phyloP scores from a whole-genome alignment of 2,888 invertebrate species.

The Calameuta filiformis region DNA sequence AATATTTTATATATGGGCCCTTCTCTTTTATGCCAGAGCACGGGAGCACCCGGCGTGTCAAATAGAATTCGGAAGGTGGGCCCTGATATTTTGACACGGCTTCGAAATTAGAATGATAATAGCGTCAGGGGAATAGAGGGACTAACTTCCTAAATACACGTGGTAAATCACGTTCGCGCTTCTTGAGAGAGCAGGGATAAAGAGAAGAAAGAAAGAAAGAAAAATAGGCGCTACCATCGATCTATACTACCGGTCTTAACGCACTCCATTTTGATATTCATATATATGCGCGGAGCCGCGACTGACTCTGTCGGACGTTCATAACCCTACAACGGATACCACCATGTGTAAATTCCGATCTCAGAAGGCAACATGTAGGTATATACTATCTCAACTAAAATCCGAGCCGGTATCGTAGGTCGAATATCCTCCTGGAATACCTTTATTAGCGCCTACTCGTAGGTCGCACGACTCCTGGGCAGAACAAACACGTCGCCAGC shows the following conservation, averaged over 20 bases:
- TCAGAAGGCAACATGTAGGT: not conserved
- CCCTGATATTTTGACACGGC: slow-evolving; percentile 60
- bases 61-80: slow-evolving; percentile 53
- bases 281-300: not conserved
- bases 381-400: not conserved
- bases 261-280: not conserved
- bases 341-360: not conserved
- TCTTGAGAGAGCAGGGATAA: not conserved
- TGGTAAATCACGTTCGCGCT: slow-evolving; percentile 52
- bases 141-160: slow-evolving; percentile 60
- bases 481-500: slow-evolving; percentile 27
- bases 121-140: slow-evolving; percentile 38
- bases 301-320: not conserved
- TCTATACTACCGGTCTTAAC: not conserved
- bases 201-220: not conserved
- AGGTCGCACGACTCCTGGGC: not conserved
- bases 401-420: not conserved
- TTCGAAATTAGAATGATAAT: slow-evolving; percentile 65
- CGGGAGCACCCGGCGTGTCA: slow-evolving; percentile 61
- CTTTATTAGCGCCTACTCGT: slow-evolving; percentile 8
- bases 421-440: not conserved
- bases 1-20: slow-evolving; percentile 55
- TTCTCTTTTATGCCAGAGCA: slow-evolving; percentile 58
- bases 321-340: not conserved
- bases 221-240: not conserved